Conservation (phyloP, 2,113 vertebrate species). For the Ploceus nigricollis region DNA sequence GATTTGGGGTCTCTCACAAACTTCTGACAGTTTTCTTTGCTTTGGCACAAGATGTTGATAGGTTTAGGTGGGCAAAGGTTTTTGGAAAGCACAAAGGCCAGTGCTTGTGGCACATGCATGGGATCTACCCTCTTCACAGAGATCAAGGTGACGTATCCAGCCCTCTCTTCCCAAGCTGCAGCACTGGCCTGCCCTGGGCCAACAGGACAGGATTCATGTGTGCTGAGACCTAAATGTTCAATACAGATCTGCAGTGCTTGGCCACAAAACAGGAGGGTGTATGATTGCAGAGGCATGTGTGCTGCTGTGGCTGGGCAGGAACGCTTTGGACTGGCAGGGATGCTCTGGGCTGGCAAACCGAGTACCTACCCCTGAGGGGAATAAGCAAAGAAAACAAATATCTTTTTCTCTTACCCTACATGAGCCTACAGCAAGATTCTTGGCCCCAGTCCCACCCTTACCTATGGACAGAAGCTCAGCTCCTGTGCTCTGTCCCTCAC, state of each 20-base stretch:
- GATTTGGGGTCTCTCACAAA: neutral
- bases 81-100: neutral
- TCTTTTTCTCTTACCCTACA: neutral
- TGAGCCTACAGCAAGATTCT: neutral
- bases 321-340: neutral
- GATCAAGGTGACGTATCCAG: neutral
- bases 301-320: neutral
- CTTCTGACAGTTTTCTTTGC: neutral
- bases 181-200: neutral
- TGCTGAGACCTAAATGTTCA: neutral
- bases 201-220: neutral
- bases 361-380: neutral
- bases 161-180: rapidly evolving
- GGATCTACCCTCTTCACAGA: neutral
- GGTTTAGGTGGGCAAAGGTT: neutral
- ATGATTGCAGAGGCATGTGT: rapidly evolving
- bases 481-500: neutral
- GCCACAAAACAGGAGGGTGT: neutral
- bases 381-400: neutral
- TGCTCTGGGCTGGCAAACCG: neutral
- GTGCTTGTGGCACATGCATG: rapidly evolving
- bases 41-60: neutral
- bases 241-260: neutral
- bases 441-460: neutral
- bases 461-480: neutral